Percentiles rank a stretch among this genome's conserved stretches.
Conservation (phyloP, 2,888 invertebrate genomes). For the Neocrepidodera transversa region DNA sequence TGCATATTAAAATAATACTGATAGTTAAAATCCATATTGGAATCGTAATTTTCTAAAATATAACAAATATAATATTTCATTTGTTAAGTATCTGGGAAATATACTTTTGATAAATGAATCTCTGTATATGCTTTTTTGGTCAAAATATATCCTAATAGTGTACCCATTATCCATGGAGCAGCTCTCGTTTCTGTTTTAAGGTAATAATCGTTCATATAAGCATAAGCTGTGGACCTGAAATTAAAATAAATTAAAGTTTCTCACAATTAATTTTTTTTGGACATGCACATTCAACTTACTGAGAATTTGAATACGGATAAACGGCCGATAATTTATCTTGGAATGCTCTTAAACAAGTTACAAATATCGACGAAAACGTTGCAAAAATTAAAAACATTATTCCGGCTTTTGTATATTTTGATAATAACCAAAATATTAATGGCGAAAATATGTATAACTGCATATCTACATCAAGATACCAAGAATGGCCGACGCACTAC, state of each 20-base stretch:
- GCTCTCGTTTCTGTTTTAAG: conserved; percentile 49
- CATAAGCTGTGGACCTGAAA: conserved; percentile 28
- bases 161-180: conserved; percentile 51
- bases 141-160: conserved; percentile 47
- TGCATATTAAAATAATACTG: conserved; percentile 40
- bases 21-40: conserved; percentile 42
- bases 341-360: conserved; percentile 43
- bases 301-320: conserved; percentile 39
- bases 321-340: conserved; percentile 41
- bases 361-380: conserved; percentile 37
- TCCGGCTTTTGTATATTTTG: conserved; percentile 52
- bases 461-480: conserved; percentile 68
- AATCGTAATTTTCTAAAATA: background rate
- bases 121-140: conserved; percentile 25
- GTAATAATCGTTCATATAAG: conserved; percentile 46
- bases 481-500: conserved; percentile 64
- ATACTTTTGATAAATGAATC: background rate
- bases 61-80: too few species aligned
- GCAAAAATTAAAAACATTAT: conserved; percentile 31
- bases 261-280: too few species aligned
- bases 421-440: conserved; percentile 62
- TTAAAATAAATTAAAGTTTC: too few species aligned
- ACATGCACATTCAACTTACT: too few species aligned
- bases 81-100: too few species aligned
- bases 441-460: conserved; percentile 64